A percentile compares a stretch with the other conserved stretches of the same genome.
Evolutionary conservation across 2,797 vertebrate genomes (phyloP).

Genomic region (Notoglanidium macrostoma): DNA sequence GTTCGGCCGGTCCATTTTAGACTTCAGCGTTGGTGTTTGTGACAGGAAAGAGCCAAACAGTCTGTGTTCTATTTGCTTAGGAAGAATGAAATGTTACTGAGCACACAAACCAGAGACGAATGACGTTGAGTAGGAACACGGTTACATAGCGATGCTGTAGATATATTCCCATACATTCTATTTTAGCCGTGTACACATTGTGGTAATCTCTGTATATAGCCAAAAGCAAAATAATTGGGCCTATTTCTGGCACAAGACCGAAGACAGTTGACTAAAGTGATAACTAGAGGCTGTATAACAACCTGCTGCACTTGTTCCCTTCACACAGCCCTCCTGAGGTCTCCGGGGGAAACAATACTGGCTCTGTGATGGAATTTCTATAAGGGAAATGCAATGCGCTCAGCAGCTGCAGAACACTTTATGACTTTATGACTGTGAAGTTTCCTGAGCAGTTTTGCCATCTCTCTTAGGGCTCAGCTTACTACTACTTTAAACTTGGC

Average conservation of each 20-base stretch:
- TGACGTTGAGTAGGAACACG: neutral
- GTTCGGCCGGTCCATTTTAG: conserved; percentile 78
- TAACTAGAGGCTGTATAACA: conserved; percentile 17
- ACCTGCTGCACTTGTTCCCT: conserved; percentile 17
- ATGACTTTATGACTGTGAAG: conserved; percentile 16
- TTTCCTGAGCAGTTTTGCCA: neutral
- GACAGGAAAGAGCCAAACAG: conserved; percentile 73
- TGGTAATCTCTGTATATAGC: neutral
- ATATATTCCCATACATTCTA: neutral
- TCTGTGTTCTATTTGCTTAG: conserved; percentile 51
- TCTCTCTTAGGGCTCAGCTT: conserved; percentile 24
- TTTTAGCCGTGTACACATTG: neutral
- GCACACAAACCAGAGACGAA: conserved; percentile 26
- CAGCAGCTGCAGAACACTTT: conserved; percentile 3
- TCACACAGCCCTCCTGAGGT: neutral
- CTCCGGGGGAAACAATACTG: conserved; percentile 17
- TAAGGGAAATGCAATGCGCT: conserved; percentile 31
- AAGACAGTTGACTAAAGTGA: conserved; percentile 7
- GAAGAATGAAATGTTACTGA: conserved; percentile 35
- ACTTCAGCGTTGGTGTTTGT: conserved; percentile 74
- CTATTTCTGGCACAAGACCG: neutral
- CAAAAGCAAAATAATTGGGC: conserved; percentile 8
- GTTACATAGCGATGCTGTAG: neutral
- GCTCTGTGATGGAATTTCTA: conserved; percentile 38
- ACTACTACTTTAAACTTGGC: conserved; percentile 44